Percentiles rank a stretch among this genome's conserved stretches.
Conservation (phyloP, 1,140 invertebrate genomes). For the Magallana gigas region DNA sequence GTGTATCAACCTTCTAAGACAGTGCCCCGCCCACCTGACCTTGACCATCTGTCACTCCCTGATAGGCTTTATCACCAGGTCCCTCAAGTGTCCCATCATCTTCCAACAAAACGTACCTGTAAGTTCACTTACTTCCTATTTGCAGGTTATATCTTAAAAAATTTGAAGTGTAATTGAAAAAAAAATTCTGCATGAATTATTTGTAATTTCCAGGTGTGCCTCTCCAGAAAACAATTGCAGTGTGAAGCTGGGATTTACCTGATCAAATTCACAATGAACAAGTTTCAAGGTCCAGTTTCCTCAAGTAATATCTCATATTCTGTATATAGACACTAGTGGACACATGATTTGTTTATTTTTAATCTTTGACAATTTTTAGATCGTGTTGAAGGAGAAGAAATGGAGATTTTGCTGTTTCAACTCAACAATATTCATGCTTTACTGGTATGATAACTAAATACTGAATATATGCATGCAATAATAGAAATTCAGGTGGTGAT, state of each 20-base stretch:
- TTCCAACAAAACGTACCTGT: slow-evolving; percentile 11
- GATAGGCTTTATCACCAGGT: slow-evolving; percentile 24
- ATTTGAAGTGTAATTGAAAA: too few species aligned
- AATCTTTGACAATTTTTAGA: not conserved
- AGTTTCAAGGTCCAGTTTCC: not conserved
- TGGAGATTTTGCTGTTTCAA: slow-evolving; percentile 36
- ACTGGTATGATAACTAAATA: slow-evolving; percentile 52
- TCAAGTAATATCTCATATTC: too few species aligned
- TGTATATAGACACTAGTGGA: not conserved
- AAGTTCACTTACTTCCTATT: too few species aligned
- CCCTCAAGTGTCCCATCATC: slow-evolving; percentile 23
- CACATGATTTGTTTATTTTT: not conserved
- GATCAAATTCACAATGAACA: slow-evolving; percentile 10
- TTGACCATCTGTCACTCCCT: slow-evolving; percentile 48
- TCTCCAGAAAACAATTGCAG: not conserved
- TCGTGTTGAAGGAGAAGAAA: slow-evolving; percentile 46
- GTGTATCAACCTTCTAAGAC: slow-evolving; percentile 61
- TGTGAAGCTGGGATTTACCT: slow-evolving; percentile 29
- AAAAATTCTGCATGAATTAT: too few species aligned
- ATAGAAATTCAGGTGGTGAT: too few species aligned
- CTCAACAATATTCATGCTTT: slow-evolving; percentile 51
- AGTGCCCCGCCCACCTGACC: slow-evolving; percentile 48
- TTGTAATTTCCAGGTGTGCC: not conserved
- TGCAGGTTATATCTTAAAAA: too few species aligned
- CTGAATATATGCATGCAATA: not conserved